Conservation (phyloP, 2,797 vertebrate genomes). For the Lateolabrax maculatus region DNA sequence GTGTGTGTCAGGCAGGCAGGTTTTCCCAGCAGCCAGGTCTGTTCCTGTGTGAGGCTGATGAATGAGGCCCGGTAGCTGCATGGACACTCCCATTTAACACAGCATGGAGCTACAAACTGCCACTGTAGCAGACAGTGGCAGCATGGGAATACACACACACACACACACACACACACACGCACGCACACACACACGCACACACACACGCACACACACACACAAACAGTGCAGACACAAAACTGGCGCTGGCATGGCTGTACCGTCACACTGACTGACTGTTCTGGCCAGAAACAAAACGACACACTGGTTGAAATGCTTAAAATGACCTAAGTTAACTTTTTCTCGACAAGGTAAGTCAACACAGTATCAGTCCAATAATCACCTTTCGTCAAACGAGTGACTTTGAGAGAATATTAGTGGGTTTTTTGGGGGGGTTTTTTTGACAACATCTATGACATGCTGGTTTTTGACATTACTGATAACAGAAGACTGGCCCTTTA, state of each 20-base stretch:
- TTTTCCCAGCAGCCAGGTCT: slow-evolving; percentile 60
- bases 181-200: slow-evolving; percentile 34
- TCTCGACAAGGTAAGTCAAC: background rate
- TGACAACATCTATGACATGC: too few relatives aligned
- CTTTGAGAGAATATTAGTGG: too few relatives aligned
- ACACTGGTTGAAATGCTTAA: slow-evolving; percentile 21
- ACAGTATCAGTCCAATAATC: background rate
- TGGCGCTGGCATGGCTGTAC: slow-evolving; percentile 1
- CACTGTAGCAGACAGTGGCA: slow-evolving; percentile 65
- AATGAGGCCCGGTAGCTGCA: slow-evolving; percentile 73
- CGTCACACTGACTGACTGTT: slow-evolving; percentile 19
- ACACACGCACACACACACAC: slow-evolving; percentile 27
- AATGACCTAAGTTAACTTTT: slow-evolving; percentile 3
- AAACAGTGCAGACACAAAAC: slow-evolving; percentile 1
- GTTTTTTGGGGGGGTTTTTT: too few relatives aligned
- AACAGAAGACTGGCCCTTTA: background rate
- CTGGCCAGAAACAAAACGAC: background rate
- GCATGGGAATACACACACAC: slow-evolving; percentile 51
- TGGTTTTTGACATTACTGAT: too few relatives aligned
- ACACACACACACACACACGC: slow-evolving; percentile 33
- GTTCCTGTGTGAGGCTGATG: slow-evolving; percentile 75
- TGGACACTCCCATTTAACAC: slow-evolving; percentile 83
- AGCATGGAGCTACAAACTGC: slow-evolving; percentile 68
- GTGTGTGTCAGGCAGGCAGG: slow-evolving; percentile 55
- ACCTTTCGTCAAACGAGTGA: background rate